Conservation (phyloP, 2,888 invertebrate species). For the Polietes domitor region DNA sequence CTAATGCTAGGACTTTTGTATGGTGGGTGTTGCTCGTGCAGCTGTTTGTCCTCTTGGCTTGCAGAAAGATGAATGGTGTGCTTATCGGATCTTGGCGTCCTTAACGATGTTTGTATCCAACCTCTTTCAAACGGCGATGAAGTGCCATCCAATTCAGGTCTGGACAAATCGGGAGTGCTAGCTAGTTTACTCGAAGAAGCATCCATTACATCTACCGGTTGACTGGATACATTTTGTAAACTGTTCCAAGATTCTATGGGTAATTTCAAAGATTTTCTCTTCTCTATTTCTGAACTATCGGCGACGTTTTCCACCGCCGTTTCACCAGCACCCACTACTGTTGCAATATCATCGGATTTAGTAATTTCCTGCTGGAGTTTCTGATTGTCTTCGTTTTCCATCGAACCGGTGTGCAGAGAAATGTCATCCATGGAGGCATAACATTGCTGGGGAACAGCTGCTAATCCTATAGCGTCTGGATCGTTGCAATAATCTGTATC, state of each 20-base stretch:
- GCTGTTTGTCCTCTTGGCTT: conserved; percentile 28
- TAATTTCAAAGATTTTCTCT: conserved; percentile 49
- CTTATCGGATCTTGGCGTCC: conserved; percentile 84
- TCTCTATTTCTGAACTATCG: not conserved
- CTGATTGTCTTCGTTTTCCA: conserved; percentile 53
- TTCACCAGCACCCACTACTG: not conserved
- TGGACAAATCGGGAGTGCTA: conserved; percentile 73
- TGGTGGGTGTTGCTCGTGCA: conserved; percentile 54
- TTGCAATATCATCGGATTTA: conserved; percentile 31
- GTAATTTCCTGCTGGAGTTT: conserved; percentile 38
- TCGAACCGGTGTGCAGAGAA: conserved; percentile 81
- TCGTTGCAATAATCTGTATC: conserved; percentile 49
- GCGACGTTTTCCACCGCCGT: conserved; percentile 11
- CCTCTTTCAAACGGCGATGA: conserved; percentile 80
- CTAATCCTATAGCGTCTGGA: conserved; percentile 32
- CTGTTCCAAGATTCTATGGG: conserved; percentile 55
- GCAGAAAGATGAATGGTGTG: conserved; percentile 80
- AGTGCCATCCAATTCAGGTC: conserved; percentile 76
- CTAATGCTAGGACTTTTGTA: conserved; percentile 35
- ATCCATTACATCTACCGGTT: conserved; percentile 31
- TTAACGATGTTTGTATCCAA: conserved; percentile 85
- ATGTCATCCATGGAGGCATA: conserved; percentile 84
- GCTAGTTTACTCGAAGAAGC: conserved; percentile 49
- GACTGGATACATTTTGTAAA: conserved; percentile 43
- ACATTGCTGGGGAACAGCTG: conserved; percentile 65